Evolutionary conservation across 2,113 vertebrate genomes (phyloP).

Genomic region (Lagopus leucura): DNA sequence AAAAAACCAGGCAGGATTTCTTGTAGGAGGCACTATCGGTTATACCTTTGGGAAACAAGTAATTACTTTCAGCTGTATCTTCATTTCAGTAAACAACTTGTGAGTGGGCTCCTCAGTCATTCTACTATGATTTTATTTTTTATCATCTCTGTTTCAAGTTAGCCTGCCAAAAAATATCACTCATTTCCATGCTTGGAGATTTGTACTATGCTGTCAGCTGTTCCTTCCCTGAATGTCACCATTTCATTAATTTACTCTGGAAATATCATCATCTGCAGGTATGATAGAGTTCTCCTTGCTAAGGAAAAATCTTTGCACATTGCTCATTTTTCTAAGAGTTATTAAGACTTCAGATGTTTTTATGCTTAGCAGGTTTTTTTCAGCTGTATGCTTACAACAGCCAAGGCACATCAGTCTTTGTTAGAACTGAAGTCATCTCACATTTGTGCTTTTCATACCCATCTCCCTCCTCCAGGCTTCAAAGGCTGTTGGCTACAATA

Average conservation of each 20-base stretch:
- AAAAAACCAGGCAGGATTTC: slow-evolving; percentile 38
- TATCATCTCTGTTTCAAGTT: slow-evolving; percentile 38
- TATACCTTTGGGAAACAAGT: slow-evolving; percentile 56
- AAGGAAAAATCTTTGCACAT: neutral
- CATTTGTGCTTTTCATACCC: neutral
- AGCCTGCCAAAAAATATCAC: slow-evolving; percentile 52
- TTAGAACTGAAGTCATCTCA: neutral
- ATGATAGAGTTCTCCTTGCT: slow-evolving; percentile 12
- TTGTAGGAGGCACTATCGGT: slow-evolving; percentile 48
- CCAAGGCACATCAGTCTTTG: neutral
- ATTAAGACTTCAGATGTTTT: slow-evolving; percentile 18
- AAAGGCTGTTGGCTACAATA: neutral
- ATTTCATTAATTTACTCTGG: slow-evolving; percentile 58
- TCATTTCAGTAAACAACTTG: slow-evolving; percentile 66
- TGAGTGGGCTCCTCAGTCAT: slow-evolving; percentile 58
- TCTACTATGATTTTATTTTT: slow-evolving; percentile 38
- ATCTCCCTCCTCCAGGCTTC: neutral
- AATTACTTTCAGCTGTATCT: slow-evolving; percentile 61
- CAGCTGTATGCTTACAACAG: neutral
- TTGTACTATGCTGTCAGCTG: slow-evolving; percentile 42
- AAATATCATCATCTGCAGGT: slow-evolving; percentile 19
- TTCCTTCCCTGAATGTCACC: slow-evolving; percentile 45
- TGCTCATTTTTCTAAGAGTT: slow-evolving; percentile 35
- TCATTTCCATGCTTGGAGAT: slow-evolving; percentile 24
- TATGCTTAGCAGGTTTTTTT: neutral